Base-by-base conservation (phyloP, 2,797 vertebrate genomes). In the Sebastes reedi region DNA sequence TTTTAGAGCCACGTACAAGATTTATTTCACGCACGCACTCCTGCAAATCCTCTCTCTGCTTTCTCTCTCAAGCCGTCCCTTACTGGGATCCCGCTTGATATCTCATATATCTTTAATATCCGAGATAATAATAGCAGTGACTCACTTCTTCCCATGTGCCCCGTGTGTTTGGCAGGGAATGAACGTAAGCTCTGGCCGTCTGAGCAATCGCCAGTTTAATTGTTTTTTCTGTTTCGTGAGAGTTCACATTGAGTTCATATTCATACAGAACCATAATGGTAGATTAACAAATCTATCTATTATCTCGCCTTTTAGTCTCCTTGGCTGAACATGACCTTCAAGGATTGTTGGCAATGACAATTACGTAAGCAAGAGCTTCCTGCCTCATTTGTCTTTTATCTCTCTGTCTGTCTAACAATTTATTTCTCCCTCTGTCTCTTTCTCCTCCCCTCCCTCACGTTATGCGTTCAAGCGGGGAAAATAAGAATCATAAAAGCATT, bases 41-140 rank as follows among this genome's bases (percentile, higher is more conserved):
- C 24, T 12, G 34, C 65, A 75, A 60, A 58, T 59, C 34, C 75
- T 69, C 62, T 67, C 70, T 30, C 70, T n/a, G 22, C 46, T 62
- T 10, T 13, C 50, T 39, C 66, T 29, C 22, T 71, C 72, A 46
- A 5, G 6, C 67, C 5, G 6, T 59, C 68, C 65, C 77, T 52
- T 83, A 59, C 75, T 46, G 24, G 34, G 65, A 78, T 76, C 6
- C 67, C 12, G 58, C 72, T 24, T 74, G 66, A 76, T 89, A 87
- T 85, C 90, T 89, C 81, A 87, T 88, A 75, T 75, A 90, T 91
- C 80, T 91, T 91, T 93, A 79, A 93, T 91, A 88, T 85, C 71
- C 34, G 6, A 59, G 87, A 89, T 85, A 89, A 91, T 88, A 90
- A 90, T 88, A 92, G 88, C 81, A 74, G 81, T 88, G 91, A 90